A percentile compares a stretch with the other conserved stretches of the same genome.
Evolutionary conservation across 2,797 vertebrate genomes (phyloP).

Genomic region (Dermochelys coriacea): DNA sequence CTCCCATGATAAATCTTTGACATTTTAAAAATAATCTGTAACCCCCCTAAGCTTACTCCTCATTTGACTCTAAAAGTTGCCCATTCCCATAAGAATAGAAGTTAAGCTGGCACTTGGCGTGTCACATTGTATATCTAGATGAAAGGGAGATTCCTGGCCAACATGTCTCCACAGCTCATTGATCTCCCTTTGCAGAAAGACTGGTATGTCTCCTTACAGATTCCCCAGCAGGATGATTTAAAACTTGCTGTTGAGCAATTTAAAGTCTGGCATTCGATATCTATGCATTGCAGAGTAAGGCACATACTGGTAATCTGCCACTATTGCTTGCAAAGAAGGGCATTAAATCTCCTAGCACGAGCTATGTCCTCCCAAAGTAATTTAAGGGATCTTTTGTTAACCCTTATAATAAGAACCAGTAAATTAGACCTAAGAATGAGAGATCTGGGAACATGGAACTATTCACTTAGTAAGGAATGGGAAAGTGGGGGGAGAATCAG

Average conservation of each 20-base stretch:
- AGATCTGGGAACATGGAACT: conserved; percentile 27
- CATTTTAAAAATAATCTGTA: conserved; percentile 72
- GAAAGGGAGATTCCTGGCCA: conserved; percentile 78
- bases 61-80: conserved; percentile 58
- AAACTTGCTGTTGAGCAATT: conserved; percentile 78
- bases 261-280: conserved; percentile 73
- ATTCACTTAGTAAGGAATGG: conserved; percentile 38
- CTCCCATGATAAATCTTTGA: conserved; percentile 53
- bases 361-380: conserved; percentile 49
- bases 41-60: background rate
- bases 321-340: conserved; percentile 55
- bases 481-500: conserved; percentile 17
- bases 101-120: conserved; percentile 73
- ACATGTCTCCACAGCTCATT: conserved; percentile 80
- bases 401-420: conserved; percentile 63
- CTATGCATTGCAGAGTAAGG: conserved; percentile 55
- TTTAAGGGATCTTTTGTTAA: conserved; percentile 69
- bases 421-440: conserved; percentile 67
- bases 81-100: conserved; percentile 66
- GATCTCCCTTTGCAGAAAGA: conserved; percentile 79
- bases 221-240: conserved; percentile 78
- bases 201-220: conserved; percentile 79
- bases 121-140: conserved; percentile 75
- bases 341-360: conserved; percentile 51
- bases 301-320: conserved; percentile 61